Base-by-base conservation (phyloP, 2,797 vertebrate species). In the Siniperca obscura region DNA sequence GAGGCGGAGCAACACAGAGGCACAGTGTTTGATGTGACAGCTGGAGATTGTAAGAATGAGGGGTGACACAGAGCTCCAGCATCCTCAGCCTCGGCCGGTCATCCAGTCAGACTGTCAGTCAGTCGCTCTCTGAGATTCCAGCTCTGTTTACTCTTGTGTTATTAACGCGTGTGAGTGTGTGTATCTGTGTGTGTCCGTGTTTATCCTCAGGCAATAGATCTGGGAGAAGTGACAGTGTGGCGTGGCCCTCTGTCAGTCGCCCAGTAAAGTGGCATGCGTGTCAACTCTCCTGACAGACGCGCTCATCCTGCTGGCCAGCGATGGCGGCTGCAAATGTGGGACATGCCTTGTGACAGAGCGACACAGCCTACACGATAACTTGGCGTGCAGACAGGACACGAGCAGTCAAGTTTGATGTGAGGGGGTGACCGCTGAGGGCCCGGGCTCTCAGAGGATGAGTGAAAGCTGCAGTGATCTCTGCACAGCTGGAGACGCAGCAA, bases 11-110 rank as follows among this genome's bases (percentile, higher is more conserved):
- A 72, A 66, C 66, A 70, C 70, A 34, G 80, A 68, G 89, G 79
- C 87, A 46, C 81, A 89, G 90, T 88, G 92, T 94, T 95, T 96
- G 95, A 96, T 94, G 94, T 96, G 96, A 95, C 96, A 95, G 93
- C 89, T 94, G 94, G 92, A 96, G 95, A 96, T 96, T 92, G 95
- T 94, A 89, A 93, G 93, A 96, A 96, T 94, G 95, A 96, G 94
- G 90, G 86, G 84, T 93, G 93, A 95, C 94, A 94, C 92, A 81
- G 91, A 91, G 87, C 90, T 93, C 68, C 83, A 75, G 93, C 91
- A 84, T 87, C 86, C 85, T 83, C 86, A 61, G 89, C 78, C 91
- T 81, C 21, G 76, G 86, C 88, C 91, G 80, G 87, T 92, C 90
- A 89, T 70, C 80, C 88, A 88, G 91, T 90, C 93, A 90, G 81